Conservation (phyloP, 2,113 vertebrate genomes). For the Mus musculus region GRCm39 chr16:76233001-76233500, state of each 20-base stretch:
- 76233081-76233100: neutral
- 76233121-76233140: constrained; percentile 19
- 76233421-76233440: constrained; percentile 42
- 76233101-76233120: neutral
- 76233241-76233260: constrained; percentile 7
- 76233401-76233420: constrained; percentile 29
- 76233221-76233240: neutral
- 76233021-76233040: constrained; percentile 51
- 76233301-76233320: neutral
- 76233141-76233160: neutral
- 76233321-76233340: neutral
- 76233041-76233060: constrained; percentile 41
- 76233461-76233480: constrained; percentile 39
- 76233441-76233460: neutral
- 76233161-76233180: constrained; percentile 27
- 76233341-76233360: neutral
- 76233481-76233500: neutral
- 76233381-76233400: neutral
- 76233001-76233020: constrained; percentile 69
- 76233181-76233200: constrained; percentile 17
- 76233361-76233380: neutral
- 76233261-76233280: constrained; percentile 3
- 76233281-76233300: constrained; percentile 12
- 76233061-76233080: constrained; percentile 35
- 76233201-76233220: constrained; percentile 35